These are phyloP conservation scores for Pipistrellus kuhlii DNA, from an alignment of 2,797 vertebrate species.

Conservation along the genomic window DNA sequence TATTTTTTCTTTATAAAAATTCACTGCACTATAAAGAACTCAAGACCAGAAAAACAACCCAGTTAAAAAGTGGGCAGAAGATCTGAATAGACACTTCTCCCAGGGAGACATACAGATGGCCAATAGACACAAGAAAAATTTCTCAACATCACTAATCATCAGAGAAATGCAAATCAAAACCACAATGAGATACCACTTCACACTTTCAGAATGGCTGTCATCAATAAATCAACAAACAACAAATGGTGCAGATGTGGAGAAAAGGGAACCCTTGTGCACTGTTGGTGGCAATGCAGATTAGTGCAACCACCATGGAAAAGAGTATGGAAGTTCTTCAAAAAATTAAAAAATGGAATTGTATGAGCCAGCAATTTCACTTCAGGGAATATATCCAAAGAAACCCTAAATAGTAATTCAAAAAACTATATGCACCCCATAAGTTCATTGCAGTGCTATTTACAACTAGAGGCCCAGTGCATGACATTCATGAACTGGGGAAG, in stretches of 20 bases:
- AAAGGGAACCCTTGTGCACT: neutral
- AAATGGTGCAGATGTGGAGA: neutral
- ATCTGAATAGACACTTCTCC: neutral
- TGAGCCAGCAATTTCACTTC: neutral
- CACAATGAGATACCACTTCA: neutral
- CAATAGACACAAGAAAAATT: neutral
- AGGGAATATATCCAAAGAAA: neutral
- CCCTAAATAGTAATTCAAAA: neutral
- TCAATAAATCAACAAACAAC: neutral
- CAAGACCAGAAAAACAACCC: neutral
- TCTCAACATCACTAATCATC: neutral
- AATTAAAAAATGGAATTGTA: neutral
- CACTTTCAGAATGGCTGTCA: neutral
- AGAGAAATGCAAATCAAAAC: neutral
- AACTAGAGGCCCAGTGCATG: neutral
- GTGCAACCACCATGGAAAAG: neutral
- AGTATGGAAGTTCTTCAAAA: neutral
- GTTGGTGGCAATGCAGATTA: neutral
- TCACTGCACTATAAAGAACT: neutral
- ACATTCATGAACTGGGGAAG: no score
- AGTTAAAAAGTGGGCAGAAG: neutral
- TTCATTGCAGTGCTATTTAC: neutral
- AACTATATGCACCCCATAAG: neutral
- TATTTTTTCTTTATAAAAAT: neutral
- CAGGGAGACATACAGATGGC: neutral